Evolutionary conservation across 2,888 invertebrate species (phyloP).

Genomic region (Drosophila merina): DNA sequence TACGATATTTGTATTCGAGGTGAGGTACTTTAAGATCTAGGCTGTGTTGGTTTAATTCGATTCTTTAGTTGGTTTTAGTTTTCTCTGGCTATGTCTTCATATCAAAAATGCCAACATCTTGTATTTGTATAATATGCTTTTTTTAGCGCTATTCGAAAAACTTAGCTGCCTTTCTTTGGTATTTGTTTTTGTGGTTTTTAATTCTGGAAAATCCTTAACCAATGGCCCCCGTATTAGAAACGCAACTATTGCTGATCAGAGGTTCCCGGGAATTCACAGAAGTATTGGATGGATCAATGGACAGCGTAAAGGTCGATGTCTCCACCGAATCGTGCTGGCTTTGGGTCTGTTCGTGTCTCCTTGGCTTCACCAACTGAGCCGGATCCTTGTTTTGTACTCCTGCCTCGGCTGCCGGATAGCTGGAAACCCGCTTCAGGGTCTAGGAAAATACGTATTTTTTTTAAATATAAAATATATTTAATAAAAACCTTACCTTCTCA

Average conservation of each 20-base stretch:
- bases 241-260: slow-evolving; percentile 85
- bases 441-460: slow-evolving; percentile 49
- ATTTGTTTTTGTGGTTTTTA: slow-evolving; percentile 10
- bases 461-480: background rate
- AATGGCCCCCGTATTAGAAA: slow-evolving; percentile 72
- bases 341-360: slow-evolving; percentile 86
- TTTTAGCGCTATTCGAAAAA: slow-evolving; percentile 30
- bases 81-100: slow-evolving; percentile 22
- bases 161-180: slow-evolving; percentile 32
- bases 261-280: slow-evolving; percentile 87
- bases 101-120: slow-evolving; percentile 40
- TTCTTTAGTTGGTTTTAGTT: slow-evolving; percentile 21
- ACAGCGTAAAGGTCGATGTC: slow-evolving; percentile 81
- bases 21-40: slow-evolving; percentile 41
- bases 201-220: slow-evolving; percentile 40
- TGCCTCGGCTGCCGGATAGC: slow-evolving; percentile 86
- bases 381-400: slow-evolving; percentile 80
- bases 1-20: slow-evolving; percentile 13
- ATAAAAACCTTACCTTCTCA: slow-evolving; percentile 72
- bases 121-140: slow-evolving; percentile 20
- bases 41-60: slow-evolving; percentile 23
- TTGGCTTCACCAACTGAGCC: slow-evolving; percentile 84
- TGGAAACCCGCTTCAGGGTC: slow-evolving; percentile 89
- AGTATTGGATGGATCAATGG: slow-evolving; percentile 82
- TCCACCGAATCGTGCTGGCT: slow-evolving; percentile 87